phyloP scores from a whole-genome alignment of 2,113 vertebrate genomes.

The Tauraco erythrolophus region DNA sequence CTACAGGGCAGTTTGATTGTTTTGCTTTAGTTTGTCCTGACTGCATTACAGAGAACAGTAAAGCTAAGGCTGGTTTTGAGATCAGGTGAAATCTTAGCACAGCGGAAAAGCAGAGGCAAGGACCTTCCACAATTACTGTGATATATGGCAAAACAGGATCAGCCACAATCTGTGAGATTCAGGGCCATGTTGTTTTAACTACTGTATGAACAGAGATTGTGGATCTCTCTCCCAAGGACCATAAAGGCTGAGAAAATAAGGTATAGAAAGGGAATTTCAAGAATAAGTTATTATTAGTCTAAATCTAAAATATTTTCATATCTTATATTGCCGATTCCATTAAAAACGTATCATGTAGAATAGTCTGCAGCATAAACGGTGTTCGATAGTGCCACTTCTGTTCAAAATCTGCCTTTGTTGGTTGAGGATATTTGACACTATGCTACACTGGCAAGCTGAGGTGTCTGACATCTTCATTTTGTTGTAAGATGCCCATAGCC shows the following conservation, averaged over 20 bases:
- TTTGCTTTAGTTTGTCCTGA: not conserved
- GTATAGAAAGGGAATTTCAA: not conserved
- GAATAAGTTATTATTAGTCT: not conserved
- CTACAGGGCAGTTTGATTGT: not conserved
- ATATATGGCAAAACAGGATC: not conserved
- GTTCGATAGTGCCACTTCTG: not conserved
- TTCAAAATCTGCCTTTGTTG: not conserved
- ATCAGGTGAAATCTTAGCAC: not conserved
- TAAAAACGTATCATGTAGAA: not conserved
- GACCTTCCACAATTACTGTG: not conserved
- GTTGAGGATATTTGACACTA: not conserved
- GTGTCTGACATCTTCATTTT: not conserved
- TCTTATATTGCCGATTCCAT: not conserved
- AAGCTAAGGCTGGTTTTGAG: not conserved
- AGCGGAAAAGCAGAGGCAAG: not conserved
- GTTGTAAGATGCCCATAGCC: not conserved
- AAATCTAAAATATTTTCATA: not conserved
- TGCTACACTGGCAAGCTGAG: not conserved
- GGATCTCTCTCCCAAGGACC: not conserved
- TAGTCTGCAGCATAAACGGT: not conserved
- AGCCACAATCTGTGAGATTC: not conserved
- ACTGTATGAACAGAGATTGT: not conserved
- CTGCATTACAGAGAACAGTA: not conserved
- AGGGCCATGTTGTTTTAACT: not conserved
- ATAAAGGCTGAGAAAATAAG: not conserved